phyloP scores from a whole-genome alignment of 1,140 invertebrate species.

The Drosophila repletoides region DNA sequence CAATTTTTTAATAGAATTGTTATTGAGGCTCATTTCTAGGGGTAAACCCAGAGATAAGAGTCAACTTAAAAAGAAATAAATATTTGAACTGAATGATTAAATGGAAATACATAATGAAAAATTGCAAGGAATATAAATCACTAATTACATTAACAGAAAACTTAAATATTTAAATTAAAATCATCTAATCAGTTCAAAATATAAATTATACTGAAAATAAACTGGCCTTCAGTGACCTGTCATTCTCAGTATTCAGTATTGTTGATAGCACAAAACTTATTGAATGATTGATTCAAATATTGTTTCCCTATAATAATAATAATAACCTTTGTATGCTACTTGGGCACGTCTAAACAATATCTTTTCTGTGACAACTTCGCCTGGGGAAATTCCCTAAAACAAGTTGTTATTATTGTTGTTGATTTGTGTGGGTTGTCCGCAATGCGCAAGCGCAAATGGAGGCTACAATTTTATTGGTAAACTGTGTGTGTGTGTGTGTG shows the following conservation, averaged over 20 bases:
- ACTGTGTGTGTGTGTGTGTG: no score
- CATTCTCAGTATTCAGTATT: neutral
- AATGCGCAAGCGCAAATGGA: slow-evolving; percentile 32
- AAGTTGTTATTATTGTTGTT: slow-evolving; percentile 28
- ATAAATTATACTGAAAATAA: neutral
- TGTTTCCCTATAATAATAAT: neutral
- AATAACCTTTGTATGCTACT: slow-evolving; percentile 10
- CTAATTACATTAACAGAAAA: no score
- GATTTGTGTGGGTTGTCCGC: slow-evolving; percentile 13
- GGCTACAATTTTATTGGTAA: slow-evolving; percentile 14
- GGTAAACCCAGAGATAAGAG: no score
- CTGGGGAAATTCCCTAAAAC: slow-evolving; percentile 43
- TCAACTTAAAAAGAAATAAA: neutral
- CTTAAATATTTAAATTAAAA: no score
- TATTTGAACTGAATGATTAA: neutral
- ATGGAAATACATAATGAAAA: neutral
- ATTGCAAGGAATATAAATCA: no score
- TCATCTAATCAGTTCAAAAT: neutral
- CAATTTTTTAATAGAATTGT: neutral
- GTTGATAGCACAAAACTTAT: neutral
- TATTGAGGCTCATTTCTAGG: neutral
- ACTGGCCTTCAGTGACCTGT: neutral
- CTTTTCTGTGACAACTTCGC: slow-evolving; percentile 23
- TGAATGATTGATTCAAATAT: neutral
- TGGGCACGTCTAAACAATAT: slow-evolving; percentile 20